These are phyloP conservation scores for Eupleurogrammus muticus DNA, from an alignment of 2,797 vertebrate species.

Conservation along the genomic window DNA sequence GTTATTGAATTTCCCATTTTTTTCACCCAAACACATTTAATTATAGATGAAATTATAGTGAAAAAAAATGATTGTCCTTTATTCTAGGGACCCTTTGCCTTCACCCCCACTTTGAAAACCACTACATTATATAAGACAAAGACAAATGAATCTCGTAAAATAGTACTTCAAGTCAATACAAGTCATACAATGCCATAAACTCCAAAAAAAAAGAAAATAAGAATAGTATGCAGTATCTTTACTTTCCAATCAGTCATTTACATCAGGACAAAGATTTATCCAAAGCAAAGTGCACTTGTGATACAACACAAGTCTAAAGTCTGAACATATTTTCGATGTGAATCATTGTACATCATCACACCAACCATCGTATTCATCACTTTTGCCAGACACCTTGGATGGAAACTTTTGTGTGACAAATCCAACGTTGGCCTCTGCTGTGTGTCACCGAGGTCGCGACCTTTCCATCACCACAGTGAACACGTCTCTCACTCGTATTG, in stretches of 20 bases:
- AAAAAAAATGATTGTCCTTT: too few relatives aligned
- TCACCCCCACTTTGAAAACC: too few relatives aligned
- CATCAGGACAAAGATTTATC: not conserved
- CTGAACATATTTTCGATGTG: not conserved
- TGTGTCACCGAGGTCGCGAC: not conserved
- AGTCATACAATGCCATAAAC: too few relatives aligned
- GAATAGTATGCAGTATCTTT: not conserved
- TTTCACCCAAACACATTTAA: too few relatives aligned
- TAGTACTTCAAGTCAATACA: not conserved
- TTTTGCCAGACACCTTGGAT: not conserved
- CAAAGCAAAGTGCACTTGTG: not conserved
- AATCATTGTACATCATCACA: not conserved
- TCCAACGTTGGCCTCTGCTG: constrained; percentile 3
- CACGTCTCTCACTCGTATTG: not conserved
- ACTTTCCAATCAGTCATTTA: not conserved
- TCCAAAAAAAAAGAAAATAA: too few relatives aligned
- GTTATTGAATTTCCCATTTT: too few relatives aligned
- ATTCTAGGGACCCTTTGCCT: too few relatives aligned
- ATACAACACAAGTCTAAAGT: not conserved
- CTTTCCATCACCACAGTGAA: not conserved
- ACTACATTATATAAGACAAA: too few relatives aligned
- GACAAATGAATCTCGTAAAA: too few relatives aligned
- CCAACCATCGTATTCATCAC: not conserved
- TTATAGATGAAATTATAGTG: too few relatives aligned
- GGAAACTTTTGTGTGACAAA: constrained; percentile 18